Conservation (phyloP, 2,888 invertebrate genomes). For the Halictus ligatus region DNA sequence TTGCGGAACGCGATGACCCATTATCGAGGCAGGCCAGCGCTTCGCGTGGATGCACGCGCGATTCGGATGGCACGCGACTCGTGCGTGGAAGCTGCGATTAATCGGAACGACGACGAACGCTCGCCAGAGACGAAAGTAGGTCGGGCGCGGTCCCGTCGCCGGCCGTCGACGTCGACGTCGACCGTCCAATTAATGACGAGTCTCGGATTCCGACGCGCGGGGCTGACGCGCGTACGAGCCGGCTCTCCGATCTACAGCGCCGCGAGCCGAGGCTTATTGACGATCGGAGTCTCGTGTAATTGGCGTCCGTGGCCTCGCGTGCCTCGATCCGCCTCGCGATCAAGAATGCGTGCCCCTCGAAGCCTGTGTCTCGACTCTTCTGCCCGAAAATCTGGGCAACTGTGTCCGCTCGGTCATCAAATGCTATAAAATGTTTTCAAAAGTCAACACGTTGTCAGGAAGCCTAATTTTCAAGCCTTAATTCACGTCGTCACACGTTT, state of each 20-base stretch:
- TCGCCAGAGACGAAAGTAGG: slow-evolving; percentile 44
- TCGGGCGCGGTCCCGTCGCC: slow-evolving; percentile 16
- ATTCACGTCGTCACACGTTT: no score
- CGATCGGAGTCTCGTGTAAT: slow-evolving; percentile 3
- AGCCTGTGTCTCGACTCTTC: neutral
- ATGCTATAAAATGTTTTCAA: no score
- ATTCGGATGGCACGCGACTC: slow-evolving; percentile 32
- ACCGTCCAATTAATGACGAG: slow-evolving; percentile 64
- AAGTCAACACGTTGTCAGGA: no score
- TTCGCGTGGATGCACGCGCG: slow-evolving; percentile 2
- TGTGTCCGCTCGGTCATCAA: neutral
- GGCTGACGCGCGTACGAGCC: slow-evolving; percentile 8
- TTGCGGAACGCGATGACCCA: neutral
- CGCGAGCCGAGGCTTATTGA: slow-evolving; percentile 12
- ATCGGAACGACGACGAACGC: slow-evolving; percentile 20
- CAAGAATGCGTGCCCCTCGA: neutral
- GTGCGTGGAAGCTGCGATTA: slow-evolving; percentile 21
- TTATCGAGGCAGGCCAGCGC: neutral
- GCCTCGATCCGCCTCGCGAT: neutral
- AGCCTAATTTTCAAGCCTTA: no score
- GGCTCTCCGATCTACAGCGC: neutral
- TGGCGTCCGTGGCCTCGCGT: slow-evolving; percentile 5
- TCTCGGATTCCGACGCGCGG: slow-evolving; percentile 57
- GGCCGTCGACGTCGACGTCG: slow-evolving; percentile 27
- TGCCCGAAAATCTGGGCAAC: neutral